These are phyloP conservation scores for Dryococelus australis DNA, from an alignment of 2,888 invertebrate genomes.

Conservation along the genomic window DNA sequence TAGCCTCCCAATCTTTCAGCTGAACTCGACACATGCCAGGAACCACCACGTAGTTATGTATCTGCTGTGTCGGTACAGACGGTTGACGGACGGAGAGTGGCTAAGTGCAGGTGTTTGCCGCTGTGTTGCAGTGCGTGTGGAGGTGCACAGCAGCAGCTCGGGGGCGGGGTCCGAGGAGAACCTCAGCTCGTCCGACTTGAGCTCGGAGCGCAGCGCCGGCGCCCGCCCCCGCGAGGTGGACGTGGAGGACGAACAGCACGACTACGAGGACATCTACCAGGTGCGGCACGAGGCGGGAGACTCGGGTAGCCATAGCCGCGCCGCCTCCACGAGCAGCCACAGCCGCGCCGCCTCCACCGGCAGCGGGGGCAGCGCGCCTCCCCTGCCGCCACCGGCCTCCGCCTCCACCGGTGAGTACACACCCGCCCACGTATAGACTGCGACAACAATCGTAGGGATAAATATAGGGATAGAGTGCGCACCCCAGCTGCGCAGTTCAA, in stretches of 20 bases:
- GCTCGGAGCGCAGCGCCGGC: conserved; percentile 44
- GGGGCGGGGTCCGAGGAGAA: conserved; percentile 72
- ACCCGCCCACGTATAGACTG: neutral
- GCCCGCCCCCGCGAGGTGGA: conserved; percentile 39
- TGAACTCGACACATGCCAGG: too few species aligned
- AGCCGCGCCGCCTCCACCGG: conserved; percentile 68
- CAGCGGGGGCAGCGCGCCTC: conserved; percentile 52
- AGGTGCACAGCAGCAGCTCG: conserved; percentile 75
- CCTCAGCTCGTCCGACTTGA: conserved; percentile 64
- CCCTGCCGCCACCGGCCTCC: conserved; percentile 38
- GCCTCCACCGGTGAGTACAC: conserved; percentile 41
- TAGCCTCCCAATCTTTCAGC: too few species aligned
- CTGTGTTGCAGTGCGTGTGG: conserved; percentile 76
- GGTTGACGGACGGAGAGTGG: neutral
- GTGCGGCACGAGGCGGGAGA: conserved; percentile 36
- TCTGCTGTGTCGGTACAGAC: too few species aligned
- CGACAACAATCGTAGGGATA: neutral
- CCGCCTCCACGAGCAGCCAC: conserved; percentile 66
- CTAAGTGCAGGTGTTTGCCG: neutral
- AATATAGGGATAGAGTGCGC: too few species aligned
- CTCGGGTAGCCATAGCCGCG: conserved; percentile 32
- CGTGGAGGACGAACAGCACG: conserved; percentile 62
- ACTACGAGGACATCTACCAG: conserved; percentile 81
- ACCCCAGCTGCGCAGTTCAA: too few species aligned
- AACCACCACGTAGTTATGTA: too few species aligned